A percentile compares a stretch with the other conserved stretches of the same genome.
phyloP scores from a whole-genome alignment of 2,797 vertebrate species.

The Chelonia mydas region DNA sequence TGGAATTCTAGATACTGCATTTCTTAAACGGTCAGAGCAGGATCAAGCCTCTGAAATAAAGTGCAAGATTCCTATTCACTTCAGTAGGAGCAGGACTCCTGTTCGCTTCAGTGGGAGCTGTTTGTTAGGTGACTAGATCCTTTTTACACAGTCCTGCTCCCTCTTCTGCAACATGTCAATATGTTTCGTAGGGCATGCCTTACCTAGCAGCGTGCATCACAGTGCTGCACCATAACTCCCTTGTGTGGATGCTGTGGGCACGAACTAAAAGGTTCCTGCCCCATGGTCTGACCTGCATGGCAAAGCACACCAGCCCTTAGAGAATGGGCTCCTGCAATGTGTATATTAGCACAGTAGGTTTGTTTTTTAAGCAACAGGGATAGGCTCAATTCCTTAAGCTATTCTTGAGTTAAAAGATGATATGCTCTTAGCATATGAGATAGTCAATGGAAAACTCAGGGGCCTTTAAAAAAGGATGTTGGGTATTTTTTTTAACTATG shows the following conservation, averaged over 20 bases:
- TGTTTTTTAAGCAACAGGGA: neutral
- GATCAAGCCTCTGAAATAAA: neutral
- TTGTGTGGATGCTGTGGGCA: neutral
- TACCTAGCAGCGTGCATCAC: neutral
- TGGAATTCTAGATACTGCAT: neutral
- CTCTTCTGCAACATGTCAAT: neutral
- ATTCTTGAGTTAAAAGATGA: neutral
- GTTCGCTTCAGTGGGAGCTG: neutral
- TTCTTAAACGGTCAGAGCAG: neutral
- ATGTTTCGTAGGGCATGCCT: neutral
- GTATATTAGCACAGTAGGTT: neutral
- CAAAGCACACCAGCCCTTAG: neutral
- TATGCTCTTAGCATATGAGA: neutral
- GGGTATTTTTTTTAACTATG: neutral
- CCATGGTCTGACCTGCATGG: neutral
- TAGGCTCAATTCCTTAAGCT: neutral
- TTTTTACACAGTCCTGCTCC: fast-evolving
- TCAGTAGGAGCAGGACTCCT: neutral
- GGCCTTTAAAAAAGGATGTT: neutral
- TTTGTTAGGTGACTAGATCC: neutral
- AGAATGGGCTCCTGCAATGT: neutral
- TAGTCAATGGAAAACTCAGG: neutral
- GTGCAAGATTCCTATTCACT: neutral
- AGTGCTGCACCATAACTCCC: neutral
- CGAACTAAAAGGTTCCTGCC: neutral